A percentile compares a stretch with the other conserved stretches of the same genome.
phyloP scores from a whole-genome alignment of 2,113 vertebrate species.

The Pelobates fuscus region DNA sequence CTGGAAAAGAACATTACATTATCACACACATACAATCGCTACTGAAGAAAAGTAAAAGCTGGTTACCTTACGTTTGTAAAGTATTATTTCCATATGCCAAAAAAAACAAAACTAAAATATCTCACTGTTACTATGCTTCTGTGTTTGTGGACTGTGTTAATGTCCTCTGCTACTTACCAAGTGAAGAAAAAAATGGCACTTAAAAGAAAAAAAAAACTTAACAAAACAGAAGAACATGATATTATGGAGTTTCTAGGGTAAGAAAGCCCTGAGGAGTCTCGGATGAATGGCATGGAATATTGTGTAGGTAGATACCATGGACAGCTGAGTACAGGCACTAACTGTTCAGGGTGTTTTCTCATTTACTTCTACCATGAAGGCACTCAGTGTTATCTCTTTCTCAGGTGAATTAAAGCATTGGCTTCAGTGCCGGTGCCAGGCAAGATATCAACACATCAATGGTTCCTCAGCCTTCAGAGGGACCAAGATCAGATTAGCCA shows the following conservation, averaged over 20 bases:
- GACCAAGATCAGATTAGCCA: constrained; percentile 50
- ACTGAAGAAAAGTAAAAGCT: constrained; percentile 69
- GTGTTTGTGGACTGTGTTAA: constrained; percentile 78
- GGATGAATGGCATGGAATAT: constrained; percentile 69
- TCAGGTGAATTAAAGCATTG: constrained; percentile 64
- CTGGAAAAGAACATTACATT: constrained; percentile 85
- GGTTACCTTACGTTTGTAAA: constrained; percentile 78
- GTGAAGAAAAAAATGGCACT: constrained; percentile 82
- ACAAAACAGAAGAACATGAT: constrained; percentile 68
- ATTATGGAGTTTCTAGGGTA: constrained; percentile 61
- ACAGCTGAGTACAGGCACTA: constrained; percentile 69
- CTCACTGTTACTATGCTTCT: constrained; percentile 75
- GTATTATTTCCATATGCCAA: constrained; percentile 76
- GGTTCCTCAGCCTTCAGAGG: constrained; percentile 14
- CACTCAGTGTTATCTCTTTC: constrained; percentile 72
- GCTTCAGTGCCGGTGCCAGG: constrained; percentile 56
- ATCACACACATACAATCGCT: constrained; percentile 81
- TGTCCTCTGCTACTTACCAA: constrained; percentile 82
- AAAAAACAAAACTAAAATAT: constrained; percentile 56
- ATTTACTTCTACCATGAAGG: constrained; percentile 60
- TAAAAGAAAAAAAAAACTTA: constrained; percentile 70
- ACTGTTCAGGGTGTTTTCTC: constrained; percentile 65
- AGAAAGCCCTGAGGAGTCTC: constrained; percentile 79
- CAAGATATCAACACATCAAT: not conserved
- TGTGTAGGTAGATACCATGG: no score